These are phyloP conservation scores for Spisula solida DNA, from an alignment of 2,888 invertebrate genomes.

Conservation along the genomic window DNA sequence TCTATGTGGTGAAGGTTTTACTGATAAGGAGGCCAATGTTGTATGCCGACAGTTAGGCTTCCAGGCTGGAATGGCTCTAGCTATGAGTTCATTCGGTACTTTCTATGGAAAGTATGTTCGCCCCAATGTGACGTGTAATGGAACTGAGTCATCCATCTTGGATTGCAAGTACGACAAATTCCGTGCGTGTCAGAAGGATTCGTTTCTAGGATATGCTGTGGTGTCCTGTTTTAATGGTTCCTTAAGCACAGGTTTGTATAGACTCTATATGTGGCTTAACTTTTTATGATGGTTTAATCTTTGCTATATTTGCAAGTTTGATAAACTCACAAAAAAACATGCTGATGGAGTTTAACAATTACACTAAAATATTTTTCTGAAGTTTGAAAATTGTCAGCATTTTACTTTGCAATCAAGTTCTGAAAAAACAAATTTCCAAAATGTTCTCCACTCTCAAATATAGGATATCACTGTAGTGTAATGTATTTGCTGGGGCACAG, in stretches of 20 bases:
- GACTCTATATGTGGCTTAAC: no score
- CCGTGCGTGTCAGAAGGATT: constrained; percentile 72
- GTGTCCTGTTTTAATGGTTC: constrained; percentile 80
- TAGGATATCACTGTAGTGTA: no score
- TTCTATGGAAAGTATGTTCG: constrained; percentile 74
- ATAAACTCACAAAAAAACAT: no score
- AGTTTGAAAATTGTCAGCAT: no score
- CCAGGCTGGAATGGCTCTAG: constrained; percentile 74
- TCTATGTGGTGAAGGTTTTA: constrained; percentile 80
- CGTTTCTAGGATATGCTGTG: constrained; percentile 79
- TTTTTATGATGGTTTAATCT: no score
- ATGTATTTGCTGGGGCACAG: no score
- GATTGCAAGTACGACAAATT: constrained; percentile 75
- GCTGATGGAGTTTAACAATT: no score
- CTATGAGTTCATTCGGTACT: constrained; percentile 77
- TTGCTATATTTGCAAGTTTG: no score
- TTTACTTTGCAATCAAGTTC: no score
- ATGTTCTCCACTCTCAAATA: no score
- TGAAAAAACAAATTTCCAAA: no score
- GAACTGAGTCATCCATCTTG: constrained; percentile 74
- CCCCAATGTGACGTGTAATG: constrained; percentile 77
- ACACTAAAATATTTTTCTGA: no score
- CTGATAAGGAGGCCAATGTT: constrained; percentile 76
- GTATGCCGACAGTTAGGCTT: constrained; percentile 77
- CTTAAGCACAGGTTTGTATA: constrained; percentile 68